Evolutionary conservation across 2,113 vertebrate species (phyloP), one percentile per base, ranked within the genome.

Genomic region (Ceuthmochares aereus): DNA sequence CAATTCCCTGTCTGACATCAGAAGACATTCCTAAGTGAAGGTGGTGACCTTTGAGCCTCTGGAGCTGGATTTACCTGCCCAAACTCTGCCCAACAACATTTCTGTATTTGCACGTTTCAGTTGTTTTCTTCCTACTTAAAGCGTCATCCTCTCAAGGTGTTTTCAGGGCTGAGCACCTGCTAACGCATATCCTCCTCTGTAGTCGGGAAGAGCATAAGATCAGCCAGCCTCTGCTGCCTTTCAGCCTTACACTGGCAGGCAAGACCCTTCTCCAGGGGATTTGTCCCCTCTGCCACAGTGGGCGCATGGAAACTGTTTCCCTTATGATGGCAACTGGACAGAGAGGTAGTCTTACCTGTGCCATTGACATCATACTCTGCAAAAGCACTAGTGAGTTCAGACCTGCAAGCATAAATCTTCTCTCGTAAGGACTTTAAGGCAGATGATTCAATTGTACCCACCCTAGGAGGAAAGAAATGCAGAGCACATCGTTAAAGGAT

Each of bases 371-470:
- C 99, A 4, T 97, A 97, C 75, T 98, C 96, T 89, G 97, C 97
- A 95, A 99, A 99, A 87, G 97, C 98, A 32, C 59, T 78, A 73
- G 97, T 98, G 49, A 99, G 98, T 86, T 99, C 98, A 40, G 98
- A 98, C 95, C 98, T 99, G 94, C 98, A 98, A 49, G 98, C 88
- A 84, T 99, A 99, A 69, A 99, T 97, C 97, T 98, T 99, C 96
- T 99, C 99, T 96, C 98, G 98, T 91, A 99, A 96, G 75, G 98
- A 98, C 76, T 96, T 98, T 13, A 99, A 96, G 87, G 99, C 99
- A 63, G 99, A 98, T 42, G 96, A 97, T 97, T 99, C 99, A 69
- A 99, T 98, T 36, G 96, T 97, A 77, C 94, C 92, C 15, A 99
- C 98, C 87, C 99, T 99, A 90, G 58, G 69, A 96, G 76, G 40